phyloP scores from a whole-genome alignment of 2,888 invertebrate species.

The Pollenia labialis region DNA sequence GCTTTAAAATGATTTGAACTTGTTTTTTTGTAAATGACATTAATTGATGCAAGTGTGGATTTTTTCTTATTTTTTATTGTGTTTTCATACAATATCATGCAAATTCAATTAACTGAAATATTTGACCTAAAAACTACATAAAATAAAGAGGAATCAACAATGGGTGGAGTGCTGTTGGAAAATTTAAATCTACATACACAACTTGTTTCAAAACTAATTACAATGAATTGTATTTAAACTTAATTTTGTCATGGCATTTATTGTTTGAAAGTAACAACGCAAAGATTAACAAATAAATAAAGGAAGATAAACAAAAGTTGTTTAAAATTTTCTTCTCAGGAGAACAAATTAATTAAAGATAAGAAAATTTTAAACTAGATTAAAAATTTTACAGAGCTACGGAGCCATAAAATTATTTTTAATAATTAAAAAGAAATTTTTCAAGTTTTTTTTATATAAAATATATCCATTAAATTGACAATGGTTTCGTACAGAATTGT shows the following conservation, averaged over 20 bases:
- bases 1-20: background rate
- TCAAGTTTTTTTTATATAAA: no score
- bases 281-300: no score
- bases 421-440: no score
- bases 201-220: background rate
- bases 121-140: slow-evolving; percentile 11
- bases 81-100: slow-evolving; percentile 1
- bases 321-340: no score
- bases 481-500: no score
- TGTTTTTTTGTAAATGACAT: slow-evolving; percentile 16
- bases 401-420: no score
- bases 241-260: background rate
- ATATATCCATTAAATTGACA: no score
- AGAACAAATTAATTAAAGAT: no score
- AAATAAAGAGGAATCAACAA: background rate
- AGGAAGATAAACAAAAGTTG: no score
- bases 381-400: no score
- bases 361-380: no score
- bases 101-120: slow-evolving; percentile 23
- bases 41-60: slow-evolving; percentile 4
- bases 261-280: background rate
- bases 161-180: background rate
- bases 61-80: slow-evolving; percentile 8
- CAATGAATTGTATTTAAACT: slow-evolving; percentile 19
- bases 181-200: background rate